These are phyloP conservation scores for Rhopalosiphum maidis DNA, from an alignment of 1,140 invertebrate species.

Conservation along the genomic window DNA sequence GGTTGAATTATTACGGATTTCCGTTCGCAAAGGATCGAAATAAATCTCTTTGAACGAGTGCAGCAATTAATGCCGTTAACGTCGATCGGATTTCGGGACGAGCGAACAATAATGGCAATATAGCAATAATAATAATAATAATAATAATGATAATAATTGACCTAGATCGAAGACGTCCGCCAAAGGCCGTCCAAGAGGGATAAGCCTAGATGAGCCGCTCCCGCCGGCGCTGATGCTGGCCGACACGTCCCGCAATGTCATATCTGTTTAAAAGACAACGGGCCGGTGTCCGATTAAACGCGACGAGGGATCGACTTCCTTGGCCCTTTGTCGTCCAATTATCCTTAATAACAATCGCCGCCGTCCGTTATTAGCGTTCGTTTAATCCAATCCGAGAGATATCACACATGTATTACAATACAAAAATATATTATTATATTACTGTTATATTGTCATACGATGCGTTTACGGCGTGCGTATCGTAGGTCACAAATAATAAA, in stretches of 20 bases:
- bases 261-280: slow-evolving; percentile 47
- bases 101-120: background rate
- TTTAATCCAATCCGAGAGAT: slow-evolving; percentile 18
- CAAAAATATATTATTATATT: background rate
- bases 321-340: slow-evolving; percentile 55
- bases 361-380: slow-evolving; percentile 18
- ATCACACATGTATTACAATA: background rate
- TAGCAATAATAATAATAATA: background rate
- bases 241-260: slow-evolving; percentile 15
- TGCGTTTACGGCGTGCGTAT: background rate
- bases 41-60: slow-evolving; percentile 16
- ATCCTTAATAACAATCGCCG: slow-evolving; percentile 37
- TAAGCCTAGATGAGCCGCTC: background rate
- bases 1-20: slow-evolving; percentile 35
- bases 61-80: slow-evolving; percentile 29
- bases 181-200: background rate
- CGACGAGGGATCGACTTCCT: slow-evolving; percentile 42
- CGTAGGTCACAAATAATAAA: background rate
- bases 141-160: slow-evolving; percentile 29
- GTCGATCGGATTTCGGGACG: slow-evolving; percentile 1
- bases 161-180: background rate
- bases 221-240: background rate
- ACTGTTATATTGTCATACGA: background rate
- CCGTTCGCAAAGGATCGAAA: slow-evolving; percentile 26
- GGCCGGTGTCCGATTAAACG: slow-evolving; percentile 41